A percentile compares a stretch with the other conserved stretches of the same genome.
Evolutionary conservation across 2,113 vertebrate species (phyloP).

Genomic region (Spea bombifrons): DNA sequence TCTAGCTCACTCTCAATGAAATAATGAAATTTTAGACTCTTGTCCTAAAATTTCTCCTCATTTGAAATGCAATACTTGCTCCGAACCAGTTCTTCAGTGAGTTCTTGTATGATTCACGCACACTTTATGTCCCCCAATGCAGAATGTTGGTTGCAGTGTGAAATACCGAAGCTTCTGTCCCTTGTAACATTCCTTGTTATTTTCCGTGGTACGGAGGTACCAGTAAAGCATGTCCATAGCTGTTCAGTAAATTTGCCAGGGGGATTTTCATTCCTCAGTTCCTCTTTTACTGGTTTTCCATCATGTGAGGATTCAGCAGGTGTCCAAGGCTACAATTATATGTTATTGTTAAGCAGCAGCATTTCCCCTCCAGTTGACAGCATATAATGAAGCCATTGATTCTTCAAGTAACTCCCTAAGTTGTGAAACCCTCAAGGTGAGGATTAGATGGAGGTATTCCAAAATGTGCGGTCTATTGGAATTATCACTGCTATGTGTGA

Average conservation of each 20-base stretch:
- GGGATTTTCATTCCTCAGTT: slow-evolving; percentile 37
- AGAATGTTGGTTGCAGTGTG: neutral
- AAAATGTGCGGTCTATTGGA: neutral
- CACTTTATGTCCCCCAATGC: too few species aligned
- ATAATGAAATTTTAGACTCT: too few species aligned
- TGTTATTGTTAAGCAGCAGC: slow-evolving; percentile 1
- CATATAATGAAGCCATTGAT: slow-evolving; percentile 30
- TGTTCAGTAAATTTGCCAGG: slow-evolving; percentile 36
- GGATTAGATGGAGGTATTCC: neutral
- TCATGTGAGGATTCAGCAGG: slow-evolving; percentile 33
- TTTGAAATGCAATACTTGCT: too few species aligned
- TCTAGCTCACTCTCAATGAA: too few species aligned
- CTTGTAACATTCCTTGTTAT: too few species aligned
- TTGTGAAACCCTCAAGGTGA: slow-evolving; percentile 3
- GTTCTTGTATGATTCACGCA: too few species aligned
- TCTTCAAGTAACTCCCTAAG: slow-evolving; percentile 11
- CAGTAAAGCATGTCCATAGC: slow-evolving; percentile 35
- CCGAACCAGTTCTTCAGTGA: too few species aligned
- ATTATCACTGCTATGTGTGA: neutral
- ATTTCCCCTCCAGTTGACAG: slow-evolving; percentile 25
- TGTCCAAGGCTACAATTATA: slow-evolving; percentile 42
- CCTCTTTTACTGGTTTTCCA: slow-evolving; percentile 24
- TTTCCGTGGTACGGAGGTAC: neutral
- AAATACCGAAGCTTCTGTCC: neutral
- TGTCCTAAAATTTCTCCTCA: too few species aligned